phyloP scores from a whole-genome alignment of 2,113 vertebrate genomes.

The Anguilla japonica region DNA sequence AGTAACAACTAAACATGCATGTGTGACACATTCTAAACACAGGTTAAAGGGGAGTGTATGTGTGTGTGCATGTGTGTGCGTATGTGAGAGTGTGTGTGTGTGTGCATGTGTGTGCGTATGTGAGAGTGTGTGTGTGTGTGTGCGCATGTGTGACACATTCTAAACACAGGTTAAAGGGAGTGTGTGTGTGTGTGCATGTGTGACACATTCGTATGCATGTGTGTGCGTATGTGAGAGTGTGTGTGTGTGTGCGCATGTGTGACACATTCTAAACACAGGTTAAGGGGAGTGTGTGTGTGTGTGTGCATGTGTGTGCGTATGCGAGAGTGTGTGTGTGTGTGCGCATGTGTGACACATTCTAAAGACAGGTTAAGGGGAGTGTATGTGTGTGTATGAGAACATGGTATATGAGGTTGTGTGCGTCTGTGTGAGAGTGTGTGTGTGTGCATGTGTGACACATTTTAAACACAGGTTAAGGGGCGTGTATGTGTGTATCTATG shows the following conservation, averaged over 20 bases:
- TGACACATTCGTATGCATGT: not conserved
- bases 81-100: constrained; percentile 18
- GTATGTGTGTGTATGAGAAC: constrained; percentile 3
- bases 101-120: constrained; percentile 19
- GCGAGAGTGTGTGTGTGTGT: constrained; percentile 29
- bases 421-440: constrained; percentile 31
- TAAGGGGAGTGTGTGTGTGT: constrained; percentile 9
- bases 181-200: constrained; percentile 25
- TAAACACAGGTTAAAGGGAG: no score
- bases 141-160: constrained; percentile 19
- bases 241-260: not conserved
- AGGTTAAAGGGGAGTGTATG: not conserved
- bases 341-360: constrained; percentile 19
- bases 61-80: not conserved
- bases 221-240: constrained; percentile 7
- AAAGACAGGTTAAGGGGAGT: no score
- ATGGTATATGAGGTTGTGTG: constrained; percentile 49
- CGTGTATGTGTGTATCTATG: constrained; percentile 12
- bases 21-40: no score
- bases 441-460: constrained; percentile 22
- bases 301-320: constrained; percentile 19
- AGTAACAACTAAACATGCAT: constrained; percentile 45
- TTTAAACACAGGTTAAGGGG: no score
- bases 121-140: constrained; percentile 27
- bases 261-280: no score